Evolutionary conservation across 2,888 invertebrate genomes (phyloP).

Genomic region (Himalopsyche anomala): DNA sequence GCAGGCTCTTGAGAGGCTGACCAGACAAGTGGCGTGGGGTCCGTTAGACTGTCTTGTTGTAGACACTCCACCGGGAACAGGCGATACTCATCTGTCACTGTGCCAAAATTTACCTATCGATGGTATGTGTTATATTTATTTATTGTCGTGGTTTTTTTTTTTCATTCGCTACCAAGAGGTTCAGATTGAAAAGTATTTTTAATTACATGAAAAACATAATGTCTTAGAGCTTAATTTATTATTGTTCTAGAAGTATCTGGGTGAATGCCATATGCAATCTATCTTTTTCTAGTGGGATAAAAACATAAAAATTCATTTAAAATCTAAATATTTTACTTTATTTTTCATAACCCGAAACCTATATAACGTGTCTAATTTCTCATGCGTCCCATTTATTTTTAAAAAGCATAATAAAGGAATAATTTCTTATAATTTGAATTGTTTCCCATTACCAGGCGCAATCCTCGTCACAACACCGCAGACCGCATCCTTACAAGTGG

Average conservation of each 20-base stretch:
- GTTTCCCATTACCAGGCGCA: conserved; percentile 78
- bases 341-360: not conserved
- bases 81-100: conserved; percentile 94
- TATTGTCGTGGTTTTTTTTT: too few relatives aligned
- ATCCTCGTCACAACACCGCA: conserved; percentile 96
- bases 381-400: not conserved
- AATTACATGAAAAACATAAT: too few relatives aligned
- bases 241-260: too few relatives aligned
- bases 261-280: too few relatives aligned
- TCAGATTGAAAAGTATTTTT: too few relatives aligned
- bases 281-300: too few relatives aligned
- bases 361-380: not conserved
- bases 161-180: too few relatives aligned
- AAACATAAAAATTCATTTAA: too few relatives aligned
- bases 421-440: not conserved
- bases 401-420: not conserved
- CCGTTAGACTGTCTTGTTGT: conserved; percentile 91
- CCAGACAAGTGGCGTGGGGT: conserved; percentile 93
- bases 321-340: too few relatives aligned
- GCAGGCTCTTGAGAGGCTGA: conserved; percentile 92
- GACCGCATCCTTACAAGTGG: conserved; percentile 90
- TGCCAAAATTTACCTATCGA: conserved; percentile 91
- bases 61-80: conserved; percentile 98
- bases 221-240: too few relatives aligned
- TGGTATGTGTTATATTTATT: conserved; percentile 74